Evolutionary conservation across 30 jellyfish, hydroid and myxozoan species (phyloP), one percentile per base, ranked within the genome.

Genomic region (Cassiopea xamachana): DNA sequence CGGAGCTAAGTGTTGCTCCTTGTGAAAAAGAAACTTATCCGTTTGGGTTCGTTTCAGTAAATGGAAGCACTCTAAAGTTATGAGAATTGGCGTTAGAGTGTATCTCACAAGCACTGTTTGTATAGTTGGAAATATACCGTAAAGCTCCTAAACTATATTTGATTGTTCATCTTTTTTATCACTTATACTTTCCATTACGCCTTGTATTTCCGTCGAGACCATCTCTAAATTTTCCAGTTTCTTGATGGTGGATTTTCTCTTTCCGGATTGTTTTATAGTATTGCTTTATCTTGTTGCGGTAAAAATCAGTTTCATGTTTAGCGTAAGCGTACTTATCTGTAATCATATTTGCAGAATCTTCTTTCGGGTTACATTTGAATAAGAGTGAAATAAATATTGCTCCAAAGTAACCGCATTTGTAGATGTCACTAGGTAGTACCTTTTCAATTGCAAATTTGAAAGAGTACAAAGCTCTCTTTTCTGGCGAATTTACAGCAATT

Each of bases 1-100:
- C 60, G 79, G 83, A 77, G 71, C 88, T 69, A 61, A 75, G 88
- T 88, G 74, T 77, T 78, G 79, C 79, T 78, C 88, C 55, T 62
- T 79, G 90, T 84, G 80, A 61, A 68, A 73, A 67, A 79, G 86
- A 79, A 79, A 68, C 95, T 88, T 88, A 88, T 88, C 95, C 95
- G 27, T 60, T 88, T 49, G 68, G 95, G 69, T 70, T 71, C 80
- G 79, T 55, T 79, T 90, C 82, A 51, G 46, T 62, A 71, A 84
- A 84, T 17, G 70, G 39, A 14, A 50, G 50, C 80, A 55, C 10
- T 55, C 64, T 55, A 55, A 55, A 55, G 64, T 3, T 55, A 10
- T 55, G 64, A 55, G 64, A 55, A 55, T 3, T 55, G 7, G 12
- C 64, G 12, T 55, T 55, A 10, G 12, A 6, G 12, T 55, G 12